phyloP scores from a whole-genome alignment of 2,797 vertebrate species.

The Gallirallus australis region DNA sequence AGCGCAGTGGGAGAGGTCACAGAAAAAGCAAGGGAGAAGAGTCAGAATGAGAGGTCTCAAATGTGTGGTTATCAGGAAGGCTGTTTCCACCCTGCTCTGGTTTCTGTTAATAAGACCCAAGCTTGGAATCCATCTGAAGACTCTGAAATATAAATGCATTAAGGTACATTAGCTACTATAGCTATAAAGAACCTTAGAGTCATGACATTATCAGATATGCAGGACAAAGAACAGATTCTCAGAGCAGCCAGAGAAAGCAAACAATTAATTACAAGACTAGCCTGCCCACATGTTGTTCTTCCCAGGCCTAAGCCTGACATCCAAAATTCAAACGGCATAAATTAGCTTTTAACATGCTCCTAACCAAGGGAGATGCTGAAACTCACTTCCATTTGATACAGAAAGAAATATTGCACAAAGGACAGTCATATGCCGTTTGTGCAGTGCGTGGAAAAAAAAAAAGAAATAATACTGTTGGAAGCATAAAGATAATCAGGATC shows the following conservation, averaged over 20 bases:
- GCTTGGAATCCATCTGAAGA: slow-evolving; percentile 15
- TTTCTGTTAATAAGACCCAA: slow-evolving; percentile 52
- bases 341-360: background rate
- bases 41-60: background rate
- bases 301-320: background rate
- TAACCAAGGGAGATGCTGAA: background rate
- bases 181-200: slow-evolving; percentile 14
- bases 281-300: background rate
- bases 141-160: slow-evolving; percentile 45
- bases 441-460: background rate
- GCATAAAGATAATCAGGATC: background rate
- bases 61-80: slow-evolving; percentile 26
- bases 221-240: slow-evolving; percentile 61
- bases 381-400: background rate
- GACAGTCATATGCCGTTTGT: background rate
- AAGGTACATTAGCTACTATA: slow-evolving; percentile 52
- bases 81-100: slow-evolving; percentile 42
- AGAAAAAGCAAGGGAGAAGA: background rate
- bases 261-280: slow-evolving; percentile 57
- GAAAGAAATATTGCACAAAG: background rate
- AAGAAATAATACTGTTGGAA: background rate
- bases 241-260: slow-evolving; percentile 41
- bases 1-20: background rate
- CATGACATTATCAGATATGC: slow-evolving; percentile 25
- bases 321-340: background rate